These are phyloP conservation scores for Melinaea menophilus DNA, from an alignment of 2,888 invertebrate genomes.

Conservation along the genomic window DNA sequence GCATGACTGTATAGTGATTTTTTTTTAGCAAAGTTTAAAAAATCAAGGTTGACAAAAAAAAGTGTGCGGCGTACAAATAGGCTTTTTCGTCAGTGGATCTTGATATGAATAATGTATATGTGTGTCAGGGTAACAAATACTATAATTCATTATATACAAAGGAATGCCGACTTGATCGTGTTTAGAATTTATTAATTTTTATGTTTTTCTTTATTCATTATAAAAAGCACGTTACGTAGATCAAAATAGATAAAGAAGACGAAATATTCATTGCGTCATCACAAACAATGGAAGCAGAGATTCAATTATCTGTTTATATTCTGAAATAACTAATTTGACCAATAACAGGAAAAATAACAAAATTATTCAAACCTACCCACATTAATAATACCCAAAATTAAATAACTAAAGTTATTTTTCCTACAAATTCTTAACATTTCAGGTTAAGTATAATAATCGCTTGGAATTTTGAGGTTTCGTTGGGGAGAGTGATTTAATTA, in stretches of 20 bases:
- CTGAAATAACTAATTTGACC: no score
- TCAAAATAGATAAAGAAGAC: no score
- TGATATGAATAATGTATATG: constrained; percentile 40
- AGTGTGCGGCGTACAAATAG: constrained; percentile 25
- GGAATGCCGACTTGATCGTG: background rate
- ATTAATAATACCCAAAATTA: no score
- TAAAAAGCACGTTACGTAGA: no score
- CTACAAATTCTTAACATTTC: background rate
- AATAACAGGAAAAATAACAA: no score
- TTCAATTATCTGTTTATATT: no score
- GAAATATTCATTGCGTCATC: no score
- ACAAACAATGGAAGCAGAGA: no score
- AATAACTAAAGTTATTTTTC: no score
- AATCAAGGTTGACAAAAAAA: constrained; percentile 19
- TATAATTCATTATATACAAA: constrained; percentile 23
- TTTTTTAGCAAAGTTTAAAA: constrained; percentile 21
- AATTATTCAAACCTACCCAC: no score
- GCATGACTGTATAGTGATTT: no score
- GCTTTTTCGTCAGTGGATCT: constrained; percentile 28
- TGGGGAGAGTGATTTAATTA: background rate
- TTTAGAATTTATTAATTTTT: background rate
- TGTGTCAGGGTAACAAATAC: constrained; percentile 41
- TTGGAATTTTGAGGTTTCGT: background rate
- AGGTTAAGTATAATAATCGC: background rate
- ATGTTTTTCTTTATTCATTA: background rate